A percentile compares a stretch with the other conserved stretches of the same genome.
Conservation (phyloP, 2,113 vertebrate genomes). For the Microcebus griseorufus region DNA sequence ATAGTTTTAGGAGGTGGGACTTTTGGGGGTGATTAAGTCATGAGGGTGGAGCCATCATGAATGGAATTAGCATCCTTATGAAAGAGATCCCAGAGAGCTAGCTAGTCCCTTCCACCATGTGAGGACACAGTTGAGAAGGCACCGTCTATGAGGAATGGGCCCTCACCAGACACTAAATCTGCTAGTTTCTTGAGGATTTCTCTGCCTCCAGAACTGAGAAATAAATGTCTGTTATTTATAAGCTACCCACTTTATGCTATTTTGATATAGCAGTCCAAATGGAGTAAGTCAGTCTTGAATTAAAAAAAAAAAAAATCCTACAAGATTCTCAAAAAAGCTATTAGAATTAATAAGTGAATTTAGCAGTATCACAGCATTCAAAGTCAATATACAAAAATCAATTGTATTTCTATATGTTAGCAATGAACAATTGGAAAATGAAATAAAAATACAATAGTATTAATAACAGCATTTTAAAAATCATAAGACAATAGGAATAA, state of each 20-base stretch:
- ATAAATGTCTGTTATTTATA: background rate
- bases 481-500: background rate
- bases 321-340: background rate
- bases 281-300: background rate
- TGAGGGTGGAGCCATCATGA: background rate
- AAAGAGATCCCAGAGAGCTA: background rate
- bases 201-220: background rate
- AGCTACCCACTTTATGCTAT: background rate
- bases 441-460: slow-evolving; percentile 9
- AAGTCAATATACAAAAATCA: background rate
- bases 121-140: background rate
- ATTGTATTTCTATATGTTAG: background rate
- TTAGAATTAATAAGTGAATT: slow-evolving; percentile 21
- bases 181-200: background rate
- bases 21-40: background rate
- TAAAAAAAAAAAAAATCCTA: background rate
- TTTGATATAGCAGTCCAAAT: background rate
- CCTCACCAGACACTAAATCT: background rate
- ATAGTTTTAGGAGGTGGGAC: background rate
- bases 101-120: background rate
- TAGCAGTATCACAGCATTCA: background rate
- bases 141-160: background rate
- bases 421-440: background rate
- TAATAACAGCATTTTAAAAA: background rate
- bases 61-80: background rate